Evolutionary conservation across 2,797 vertebrate species (phyloP).

Genomic region (Ficedula albicollis): DNA sequence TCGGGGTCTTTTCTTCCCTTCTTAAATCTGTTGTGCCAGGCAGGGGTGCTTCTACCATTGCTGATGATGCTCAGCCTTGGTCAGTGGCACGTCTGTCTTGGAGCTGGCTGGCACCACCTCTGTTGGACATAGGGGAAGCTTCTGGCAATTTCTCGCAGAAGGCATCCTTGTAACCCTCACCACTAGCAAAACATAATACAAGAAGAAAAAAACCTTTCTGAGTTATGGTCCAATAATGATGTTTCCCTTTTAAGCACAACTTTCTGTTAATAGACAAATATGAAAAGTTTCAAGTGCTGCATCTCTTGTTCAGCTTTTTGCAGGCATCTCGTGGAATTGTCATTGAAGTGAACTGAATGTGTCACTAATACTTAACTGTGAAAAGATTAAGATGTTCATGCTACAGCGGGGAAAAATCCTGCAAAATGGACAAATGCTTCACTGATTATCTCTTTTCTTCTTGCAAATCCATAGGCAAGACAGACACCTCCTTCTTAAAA

Average conservation of each 20-base stretch:
- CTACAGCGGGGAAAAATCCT: not conserved
- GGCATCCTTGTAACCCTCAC: not conserved
- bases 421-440: conserved; percentile 3
- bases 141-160: not conserved
- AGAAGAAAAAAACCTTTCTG: not conserved
- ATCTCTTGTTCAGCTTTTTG: not conserved
- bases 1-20: not conserved
- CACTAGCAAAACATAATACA: not conserved
- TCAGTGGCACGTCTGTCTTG: accelerated
- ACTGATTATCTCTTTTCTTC: not conserved
- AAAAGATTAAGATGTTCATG: conserved; percentile 32
- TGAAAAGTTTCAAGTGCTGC: not conserved
- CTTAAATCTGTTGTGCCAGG: not conserved
- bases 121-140: not conserved
- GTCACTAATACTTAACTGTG: conserved; percentile 49
- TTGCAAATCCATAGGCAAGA: not conserved
- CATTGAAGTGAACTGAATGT: conserved; percentile 1
- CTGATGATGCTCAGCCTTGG: not conserved
- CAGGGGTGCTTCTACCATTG: not conserved
- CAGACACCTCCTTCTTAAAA: not conserved
- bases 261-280: not conserved
- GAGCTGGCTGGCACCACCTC: not conserved
- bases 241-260: not conserved
- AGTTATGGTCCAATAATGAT: not conserved
- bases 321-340: conserved; percentile 10